Conservation (phyloP, 53 echinoderm and acorn worm genomes). For the Pentamera pediparva region DNA sequence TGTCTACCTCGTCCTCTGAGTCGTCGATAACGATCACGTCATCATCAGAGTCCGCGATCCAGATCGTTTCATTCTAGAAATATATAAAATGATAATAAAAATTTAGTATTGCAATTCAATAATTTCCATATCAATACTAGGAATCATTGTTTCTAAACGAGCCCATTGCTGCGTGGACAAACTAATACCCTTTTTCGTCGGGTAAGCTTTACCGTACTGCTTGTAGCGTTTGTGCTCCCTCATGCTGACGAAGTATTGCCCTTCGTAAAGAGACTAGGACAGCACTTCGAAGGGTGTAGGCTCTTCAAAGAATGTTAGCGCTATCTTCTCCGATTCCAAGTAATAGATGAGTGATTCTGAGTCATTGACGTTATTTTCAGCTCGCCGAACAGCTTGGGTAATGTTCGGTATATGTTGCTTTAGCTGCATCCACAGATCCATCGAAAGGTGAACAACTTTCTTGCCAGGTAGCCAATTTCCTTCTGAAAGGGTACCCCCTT, state of each 20-base stretch:
- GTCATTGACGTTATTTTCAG: constrained; percentile 3
- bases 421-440: constrained; percentile 1
- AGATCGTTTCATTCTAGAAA: background rate
- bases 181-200: constrained; percentile 15
- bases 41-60: background rate
- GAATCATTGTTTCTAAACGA: background rate
- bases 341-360: too few relatives aligned
- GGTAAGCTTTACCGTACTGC: background rate
- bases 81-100: background rate
- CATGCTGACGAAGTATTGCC: background rate
- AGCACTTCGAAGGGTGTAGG: constrained; percentile 12
- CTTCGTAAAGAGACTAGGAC: background rate
- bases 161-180: background rate
- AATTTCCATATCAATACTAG: background rate
- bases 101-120: background rate
- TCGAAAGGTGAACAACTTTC: background rate
- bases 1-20: constrained; percentile 10
- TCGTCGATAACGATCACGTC: too few relatives aligned
- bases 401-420: background rate
- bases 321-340: background rate
- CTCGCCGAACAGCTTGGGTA: background rate
- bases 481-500: background rate
- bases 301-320: background rate
- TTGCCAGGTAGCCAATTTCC: background rate
- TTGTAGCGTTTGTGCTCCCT: constrained; percentile 14